Percentiles rank a stretch among this genome's conserved stretches.
phyloP scores from a whole-genome alignment of 2,888 invertebrate species.

The Tipula unca region DNA sequence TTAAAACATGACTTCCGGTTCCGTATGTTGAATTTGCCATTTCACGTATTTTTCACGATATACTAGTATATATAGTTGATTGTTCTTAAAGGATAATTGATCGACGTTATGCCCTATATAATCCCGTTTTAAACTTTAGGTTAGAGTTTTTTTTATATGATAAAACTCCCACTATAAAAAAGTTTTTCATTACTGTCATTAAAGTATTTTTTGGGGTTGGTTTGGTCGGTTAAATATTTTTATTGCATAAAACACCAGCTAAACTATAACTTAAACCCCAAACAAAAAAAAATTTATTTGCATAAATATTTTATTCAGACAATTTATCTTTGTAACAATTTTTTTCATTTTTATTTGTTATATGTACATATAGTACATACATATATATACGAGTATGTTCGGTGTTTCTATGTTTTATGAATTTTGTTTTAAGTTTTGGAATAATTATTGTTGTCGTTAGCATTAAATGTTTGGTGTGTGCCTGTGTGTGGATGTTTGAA shows the following conservation, averaged over 20 bases:
- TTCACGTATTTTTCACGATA: no score
- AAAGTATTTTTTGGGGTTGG: not conserved
- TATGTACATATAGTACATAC: no score
- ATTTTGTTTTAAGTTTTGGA: not conserved
- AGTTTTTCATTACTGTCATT: not conserved
- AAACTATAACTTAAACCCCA: constrained; percentile 1
- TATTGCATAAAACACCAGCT: not conserved
- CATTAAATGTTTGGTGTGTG: not conserved
- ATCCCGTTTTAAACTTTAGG: not conserved
- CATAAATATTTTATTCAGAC: constrained; percentile 14
- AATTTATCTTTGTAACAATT: constrained; percentile 4
- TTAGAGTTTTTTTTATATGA: not conserved
- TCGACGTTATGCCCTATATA: no score
- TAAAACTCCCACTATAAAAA: not conserved
- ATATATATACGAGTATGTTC: no score
- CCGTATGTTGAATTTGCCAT: no score
- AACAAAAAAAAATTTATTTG: not conserved
- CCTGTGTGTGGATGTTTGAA: not conserved
- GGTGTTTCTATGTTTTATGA: not conserved
- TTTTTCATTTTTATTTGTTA: not conserved
- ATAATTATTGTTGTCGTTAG: not conserved
- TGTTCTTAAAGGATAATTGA: no score
- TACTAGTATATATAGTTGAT: no score
- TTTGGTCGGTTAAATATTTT: not conserved
- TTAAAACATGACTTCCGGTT: no score